Evolutionary conservation across 2,797 vertebrate species (phyloP).

Genomic region (Rhinichthys osculus): DNA sequence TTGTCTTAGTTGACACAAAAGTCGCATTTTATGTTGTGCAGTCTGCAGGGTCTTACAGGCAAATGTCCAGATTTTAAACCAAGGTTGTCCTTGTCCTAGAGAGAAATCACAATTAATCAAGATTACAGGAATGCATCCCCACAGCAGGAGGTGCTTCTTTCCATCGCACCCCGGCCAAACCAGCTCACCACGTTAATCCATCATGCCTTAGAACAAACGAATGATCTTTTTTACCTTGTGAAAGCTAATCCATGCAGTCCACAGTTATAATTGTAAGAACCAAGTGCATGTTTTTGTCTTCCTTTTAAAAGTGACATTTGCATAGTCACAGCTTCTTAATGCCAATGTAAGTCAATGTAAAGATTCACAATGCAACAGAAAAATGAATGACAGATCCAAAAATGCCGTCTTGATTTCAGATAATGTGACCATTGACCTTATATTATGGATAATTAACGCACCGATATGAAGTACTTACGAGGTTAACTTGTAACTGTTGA

Average conservation of each 20-base stretch:
- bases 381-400: not conserved
- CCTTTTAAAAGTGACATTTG: conserved; percentile 4
- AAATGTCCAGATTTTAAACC: conserved; percentile 19
- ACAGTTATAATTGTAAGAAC: not conserved
- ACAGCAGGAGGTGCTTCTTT: conserved; percentile 8
- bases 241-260: not conserved
- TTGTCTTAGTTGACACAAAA: conserved; percentile 9
- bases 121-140: conserved; percentile 26
- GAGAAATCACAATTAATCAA: conserved; percentile 45
- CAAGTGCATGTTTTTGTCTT: not conserved
- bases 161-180: not conserved
- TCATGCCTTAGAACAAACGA: not conserved
- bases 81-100: conserved; percentile 29
- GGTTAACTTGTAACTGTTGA: conserved; percentile 24
- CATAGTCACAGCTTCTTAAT: not conserved
- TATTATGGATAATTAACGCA: not conserved
- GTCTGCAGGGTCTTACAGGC: not conserved
- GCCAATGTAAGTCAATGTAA: not conserved
- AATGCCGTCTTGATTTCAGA: not conserved
- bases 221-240: not conserved
- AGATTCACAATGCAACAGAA: not conserved
- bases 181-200: not conserved
- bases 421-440: not conserved
- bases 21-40: conserved; percentile 16
- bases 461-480: not conserved